Base-by-base conservation (phyloP, 2,113 vertebrate species). In the Anolis carolinensis region DNA sequence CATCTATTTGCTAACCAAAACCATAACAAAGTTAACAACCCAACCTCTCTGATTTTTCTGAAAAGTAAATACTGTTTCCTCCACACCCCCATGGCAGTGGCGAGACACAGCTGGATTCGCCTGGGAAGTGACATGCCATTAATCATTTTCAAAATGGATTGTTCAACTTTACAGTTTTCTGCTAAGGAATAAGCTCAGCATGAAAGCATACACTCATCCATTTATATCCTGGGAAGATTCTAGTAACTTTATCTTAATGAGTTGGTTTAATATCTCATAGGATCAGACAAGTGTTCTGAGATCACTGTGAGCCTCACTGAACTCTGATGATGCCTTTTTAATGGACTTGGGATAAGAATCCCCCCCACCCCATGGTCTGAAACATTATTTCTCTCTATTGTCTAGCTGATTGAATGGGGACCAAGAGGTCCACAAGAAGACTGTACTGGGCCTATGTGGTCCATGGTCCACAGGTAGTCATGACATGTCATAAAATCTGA, bases 11-110 rank as follows among this genome's bases (percentile, higher is more conserved):
- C 67, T 90, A 94, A 86, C 67, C 59, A n/a, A 70, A 87, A 25
- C 77, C 81, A 39, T 55, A 23, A 76, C 81, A 79, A 21, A 84
- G 14, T 75, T 39, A 80, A 52, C 81, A 80, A 82, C 75, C 88
- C 89, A 89, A 91, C 88, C 88, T 88, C 81, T 62, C 68, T 0
- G 23, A 34, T 91, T 59, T n/a, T 21, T 39, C 48, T 65, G 87
- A 88, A 89, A 91, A 84, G 91, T 94, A 94, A 94, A 93, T 88
- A 91, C 86, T 0, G 0, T 86, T 91, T 90, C 90, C 85, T 91
- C 83, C 91, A 86, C 84, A 79, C 87, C 87, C 79, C 83, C 88
- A 87, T 90, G 92, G 83, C 91, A 91, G 87, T 87, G 83, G 79
- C 0, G 1, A 10, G 67, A 84, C 89, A 82, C 88, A 89, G 92